Evolutionary conservation across 2,797 vertebrate species (phyloP).

Genomic region (Sebastes itinus): DNA sequence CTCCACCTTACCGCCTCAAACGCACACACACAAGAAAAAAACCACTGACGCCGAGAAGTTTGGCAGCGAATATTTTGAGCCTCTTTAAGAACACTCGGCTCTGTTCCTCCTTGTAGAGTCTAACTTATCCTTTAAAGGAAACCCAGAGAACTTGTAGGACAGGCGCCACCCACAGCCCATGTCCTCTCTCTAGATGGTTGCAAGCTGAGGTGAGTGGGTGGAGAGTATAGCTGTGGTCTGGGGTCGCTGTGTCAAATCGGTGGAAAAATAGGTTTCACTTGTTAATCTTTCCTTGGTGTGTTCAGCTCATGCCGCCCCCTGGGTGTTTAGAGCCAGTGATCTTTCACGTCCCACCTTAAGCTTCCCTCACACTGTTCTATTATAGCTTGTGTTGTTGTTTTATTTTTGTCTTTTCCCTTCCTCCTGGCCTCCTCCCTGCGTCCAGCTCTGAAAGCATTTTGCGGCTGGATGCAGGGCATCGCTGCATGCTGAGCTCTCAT

Average conservation of each 20-base stretch:
- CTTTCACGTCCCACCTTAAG: conserved; percentile 66
- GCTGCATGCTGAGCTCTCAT: conserved; percentile 17
- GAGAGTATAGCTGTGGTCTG: conserved; percentile 45
- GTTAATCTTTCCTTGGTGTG: conserved; percentile 60
- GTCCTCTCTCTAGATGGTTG: conserved; percentile 45
- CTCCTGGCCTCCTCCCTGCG: conserved; percentile 22
- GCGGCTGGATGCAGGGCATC: neutral
- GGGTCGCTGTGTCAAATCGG: conserved; percentile 60
- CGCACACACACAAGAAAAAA: neutral
- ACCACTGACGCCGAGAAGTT: conserved; percentile 4
- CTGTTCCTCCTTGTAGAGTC: conserved; percentile 4
- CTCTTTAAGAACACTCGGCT: conserved; percentile 21
- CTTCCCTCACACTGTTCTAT: conserved; percentile 60
- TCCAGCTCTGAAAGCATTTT: conserved; percentile 29
- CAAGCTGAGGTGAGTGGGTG: conserved; percentile 59
- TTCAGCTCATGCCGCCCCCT: conserved; percentile 52
- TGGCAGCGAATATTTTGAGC: conserved; percentile 22
- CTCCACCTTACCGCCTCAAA: conserved; percentile 31
- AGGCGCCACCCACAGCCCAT: conserved; percentile 40
- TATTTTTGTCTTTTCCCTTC: conserved; percentile 36
- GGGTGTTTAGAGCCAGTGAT: conserved; percentile 53
- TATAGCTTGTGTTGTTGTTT: conserved; percentile 50
- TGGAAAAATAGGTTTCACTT: conserved; percentile 67
- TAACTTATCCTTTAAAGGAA: conserved; percentile 29
- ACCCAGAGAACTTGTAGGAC: conserved; percentile 9